Percentiles rank a stretch among this genome's conserved stretches.
Evolutionary conservation across 2,888 invertebrate genomes (phyloP).

Genomic region (Apamea epomidion): DNA sequence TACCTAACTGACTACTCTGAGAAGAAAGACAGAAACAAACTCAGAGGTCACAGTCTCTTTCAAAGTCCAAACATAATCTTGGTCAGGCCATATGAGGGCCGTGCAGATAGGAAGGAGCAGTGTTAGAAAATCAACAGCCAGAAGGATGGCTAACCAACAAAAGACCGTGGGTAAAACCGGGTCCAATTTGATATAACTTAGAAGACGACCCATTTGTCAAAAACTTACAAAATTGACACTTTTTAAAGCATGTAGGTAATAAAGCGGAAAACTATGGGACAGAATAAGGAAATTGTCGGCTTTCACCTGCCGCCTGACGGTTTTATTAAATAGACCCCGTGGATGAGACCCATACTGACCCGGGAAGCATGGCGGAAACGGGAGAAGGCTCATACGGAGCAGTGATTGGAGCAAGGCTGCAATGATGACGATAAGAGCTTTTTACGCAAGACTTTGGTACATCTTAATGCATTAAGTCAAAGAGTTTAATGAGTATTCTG

Average conservation of each 20-base stretch:
- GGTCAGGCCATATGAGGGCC: too few species aligned
- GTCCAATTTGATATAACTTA: too few species aligned
- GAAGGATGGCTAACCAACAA: background rate
- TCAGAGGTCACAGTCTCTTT: too few species aligned
- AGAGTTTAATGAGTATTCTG: slow-evolving; percentile 57
- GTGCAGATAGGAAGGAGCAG: too few species aligned
- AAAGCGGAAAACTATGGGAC: background rate
- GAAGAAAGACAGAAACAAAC: too few species aligned
- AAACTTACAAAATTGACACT: background rate
- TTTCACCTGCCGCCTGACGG: too few species aligned
- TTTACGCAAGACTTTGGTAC: slow-evolving; percentile 25
- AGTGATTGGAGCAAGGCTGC: background rate
- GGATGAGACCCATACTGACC: background rate
- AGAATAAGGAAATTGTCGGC: background rate
- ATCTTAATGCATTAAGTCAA: slow-evolving; percentile 51
- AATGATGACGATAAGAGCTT: background rate
- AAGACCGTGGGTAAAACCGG: background rate
- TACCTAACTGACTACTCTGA: too few species aligned
- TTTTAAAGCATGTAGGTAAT: background rate
- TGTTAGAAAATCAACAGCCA: background rate
- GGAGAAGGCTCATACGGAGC: too few species aligned
- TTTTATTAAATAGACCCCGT: background rate
- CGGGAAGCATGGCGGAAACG: background rate
- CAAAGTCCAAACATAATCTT: too few species aligned
- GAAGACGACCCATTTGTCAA: background rate